Conservation (phyloP, 2,888 invertebrate genomes). For the Melinopterus prodromus region DNA sequence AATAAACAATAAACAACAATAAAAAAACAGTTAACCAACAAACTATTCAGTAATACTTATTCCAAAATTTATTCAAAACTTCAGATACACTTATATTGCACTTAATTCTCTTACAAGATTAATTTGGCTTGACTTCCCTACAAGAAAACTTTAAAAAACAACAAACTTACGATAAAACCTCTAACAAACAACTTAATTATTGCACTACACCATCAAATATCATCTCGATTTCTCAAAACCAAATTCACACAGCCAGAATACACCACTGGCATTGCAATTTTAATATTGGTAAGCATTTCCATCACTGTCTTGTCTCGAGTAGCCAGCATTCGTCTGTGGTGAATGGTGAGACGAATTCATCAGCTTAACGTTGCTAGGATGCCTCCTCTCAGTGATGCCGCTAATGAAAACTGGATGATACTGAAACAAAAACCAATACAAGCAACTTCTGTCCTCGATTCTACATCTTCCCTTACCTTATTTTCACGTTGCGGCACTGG, state of each 20-base stretch:
- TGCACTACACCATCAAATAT: no score
- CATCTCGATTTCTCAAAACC: no score
- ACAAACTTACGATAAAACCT: neutral
- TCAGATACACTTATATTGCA: neutral
- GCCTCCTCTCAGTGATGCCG: slow-evolving; percentile 69
- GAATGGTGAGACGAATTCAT: slow-evolving; percentile 85
- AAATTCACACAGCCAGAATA: no score
- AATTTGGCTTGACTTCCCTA: neutral
- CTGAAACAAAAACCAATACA: slow-evolving; percentile 51
- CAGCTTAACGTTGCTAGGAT: slow-evolving; percentile 78
- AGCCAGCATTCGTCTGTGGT: slow-evolving; percentile 83
- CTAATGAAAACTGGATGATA: slow-evolving; percentile 68
- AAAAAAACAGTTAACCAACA: no score
- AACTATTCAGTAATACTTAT: neutral
- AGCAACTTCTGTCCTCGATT: no score
- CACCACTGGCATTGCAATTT: slow-evolving; percentile 14
- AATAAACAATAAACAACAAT: no score
- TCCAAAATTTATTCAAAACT: neutral
- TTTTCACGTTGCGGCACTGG: neutral
- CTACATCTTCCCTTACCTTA: neutral
- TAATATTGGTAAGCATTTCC: slow-evolving; percentile 77
- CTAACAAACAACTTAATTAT: neutral
- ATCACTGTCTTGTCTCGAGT: slow-evolving; percentile 79
- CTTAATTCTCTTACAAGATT: neutral
- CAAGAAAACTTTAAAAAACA: neutral